phyloP scores from a whole-genome alignment of 2,113 vertebrate species.

The Ranitomeya variabilis region DNA sequence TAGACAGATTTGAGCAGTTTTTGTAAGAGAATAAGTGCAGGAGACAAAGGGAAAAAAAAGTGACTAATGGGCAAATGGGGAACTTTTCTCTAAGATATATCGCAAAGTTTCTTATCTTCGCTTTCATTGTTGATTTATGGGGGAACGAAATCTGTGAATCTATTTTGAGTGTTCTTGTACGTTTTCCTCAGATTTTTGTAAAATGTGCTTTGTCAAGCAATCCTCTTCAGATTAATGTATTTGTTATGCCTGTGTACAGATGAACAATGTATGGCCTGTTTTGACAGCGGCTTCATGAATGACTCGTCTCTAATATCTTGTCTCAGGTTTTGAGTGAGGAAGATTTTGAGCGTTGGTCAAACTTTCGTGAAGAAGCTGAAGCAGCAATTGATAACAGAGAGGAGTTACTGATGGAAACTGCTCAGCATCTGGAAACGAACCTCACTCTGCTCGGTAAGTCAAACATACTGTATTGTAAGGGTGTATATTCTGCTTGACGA shows the following conservation, averaged over 20 bases:
- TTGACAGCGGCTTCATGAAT: not conserved
- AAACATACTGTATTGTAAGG: not conserved
- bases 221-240: not conserved
- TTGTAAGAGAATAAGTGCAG: no score
- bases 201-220: not conserved
- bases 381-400: conserved; percentile 80
- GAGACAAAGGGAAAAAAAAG: no score
- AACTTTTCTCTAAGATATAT: no score
- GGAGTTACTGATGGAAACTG: conserved; percentile 78
- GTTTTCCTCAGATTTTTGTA: not conserved
- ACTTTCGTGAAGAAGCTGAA: conserved; percentile 79
- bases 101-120: no score
- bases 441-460: conserved; percentile 80
- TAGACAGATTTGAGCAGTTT: no score
- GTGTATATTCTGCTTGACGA: not conserved
- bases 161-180: not conserved
- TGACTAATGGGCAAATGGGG: no score
- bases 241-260: not conserved
- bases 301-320: not conserved
- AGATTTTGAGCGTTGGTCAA: conserved; percentile 81
- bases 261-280: not conserved
- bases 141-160: not conserved
- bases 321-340: conserved; percentile 81
- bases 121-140: no score
- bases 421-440: conserved; percentile 76